Percentiles rank a stretch among this genome's conserved stretches.
phyloP scores from a whole-genome alignment of 2,113 vertebrate genomes.

The Zosterops lateralis region DNA sequence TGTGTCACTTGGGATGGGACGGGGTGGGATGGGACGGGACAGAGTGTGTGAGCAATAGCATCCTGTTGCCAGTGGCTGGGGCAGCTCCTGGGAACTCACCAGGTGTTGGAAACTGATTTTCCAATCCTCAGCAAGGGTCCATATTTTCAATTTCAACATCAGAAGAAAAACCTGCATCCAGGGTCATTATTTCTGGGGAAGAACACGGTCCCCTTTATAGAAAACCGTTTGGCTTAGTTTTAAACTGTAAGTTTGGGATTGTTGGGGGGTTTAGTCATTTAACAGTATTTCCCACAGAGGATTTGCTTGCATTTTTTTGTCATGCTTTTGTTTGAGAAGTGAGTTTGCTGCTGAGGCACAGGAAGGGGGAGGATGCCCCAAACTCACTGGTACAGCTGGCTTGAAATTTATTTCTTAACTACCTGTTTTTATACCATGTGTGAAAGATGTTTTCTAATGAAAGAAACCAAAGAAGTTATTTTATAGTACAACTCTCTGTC shows the following conservation, averaged over 20 bases:
- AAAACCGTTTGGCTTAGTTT: background rate
- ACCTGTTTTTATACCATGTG: background rate
- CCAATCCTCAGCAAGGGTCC: background rate
- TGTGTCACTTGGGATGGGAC: background rate
- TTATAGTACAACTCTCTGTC: background rate
- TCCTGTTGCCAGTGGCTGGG: accelerated
- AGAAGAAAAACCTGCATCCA: background rate
- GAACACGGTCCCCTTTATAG: background rate
- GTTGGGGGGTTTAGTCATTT: background rate
- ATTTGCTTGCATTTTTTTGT: background rate
- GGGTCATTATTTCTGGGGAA: background rate
- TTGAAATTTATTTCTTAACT: background rate
- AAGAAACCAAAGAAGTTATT: slow-evolving; percentile 44
- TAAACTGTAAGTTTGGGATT: background rate
- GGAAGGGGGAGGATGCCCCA: background rate
- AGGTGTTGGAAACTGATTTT: background rate
- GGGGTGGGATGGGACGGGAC: background rate
- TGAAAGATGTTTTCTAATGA: background rate
- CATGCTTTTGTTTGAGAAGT: background rate
- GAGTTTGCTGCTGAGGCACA: background rate
- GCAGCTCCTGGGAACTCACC: background rate
- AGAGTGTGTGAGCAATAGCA: background rate
- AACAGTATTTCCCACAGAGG: background rate
- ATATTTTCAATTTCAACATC: background rate
- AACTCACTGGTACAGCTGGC: background rate